Percentiles rank a stretch among this genome's conserved stretches.
These are phyloP conservation scores for Chitala chitala DNA, from an alignment of 2,113 vertebrate species.

Conservation along the genomic window DNA sequence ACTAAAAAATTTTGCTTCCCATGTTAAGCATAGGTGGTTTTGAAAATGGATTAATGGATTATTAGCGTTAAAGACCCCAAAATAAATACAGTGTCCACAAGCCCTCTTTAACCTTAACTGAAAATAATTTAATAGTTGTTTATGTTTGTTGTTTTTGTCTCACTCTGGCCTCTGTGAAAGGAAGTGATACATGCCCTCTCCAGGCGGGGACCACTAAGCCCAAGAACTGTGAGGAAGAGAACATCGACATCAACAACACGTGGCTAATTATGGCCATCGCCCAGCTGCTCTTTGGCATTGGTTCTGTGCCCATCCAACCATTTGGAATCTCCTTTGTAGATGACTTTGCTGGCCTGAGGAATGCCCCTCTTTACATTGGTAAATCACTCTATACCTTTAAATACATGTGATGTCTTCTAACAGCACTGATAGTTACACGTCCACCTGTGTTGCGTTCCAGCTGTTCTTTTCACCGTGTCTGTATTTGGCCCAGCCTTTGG, in stretches of 20 bases:
- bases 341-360: slow-evolving; percentile 79
- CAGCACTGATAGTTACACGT: background rate
- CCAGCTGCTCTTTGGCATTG: slow-evolving; percentile 84
- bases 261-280: slow-evolving; percentile 84
- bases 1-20: too few relatives aligned
- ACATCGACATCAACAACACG: slow-evolving; percentile 67
- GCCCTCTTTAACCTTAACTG: too few relatives aligned
- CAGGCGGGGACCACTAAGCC: slow-evolving; percentile 36
- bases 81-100: too few relatives aligned
- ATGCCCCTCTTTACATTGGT: slow-evolving; percentile 89
- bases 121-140: too few relatives aligned
- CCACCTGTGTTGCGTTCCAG: slow-evolving; percentile 55
- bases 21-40: too few relatives aligned
- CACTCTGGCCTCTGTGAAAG: slow-evolving; percentile 19
- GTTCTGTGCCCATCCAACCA: slow-evolving; percentile 91
- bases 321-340: slow-evolving; percentile 95
- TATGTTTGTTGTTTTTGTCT: too few relatives aligned
- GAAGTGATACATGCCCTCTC: slow-evolving; percentile 51
- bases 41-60: too few relatives aligned
- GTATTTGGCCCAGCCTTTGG: slow-evolving; percentile 89
- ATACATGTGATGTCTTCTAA: background rate
- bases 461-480: slow-evolving; percentile 84
- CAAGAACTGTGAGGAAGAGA: slow-evolving; percentile 41
- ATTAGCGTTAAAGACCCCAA: too few relatives aligned
- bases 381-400: background rate